Evolutionary conservation across 1,140 invertebrate species (phyloP).

Genomic region (Homarus americanus): DNA sequence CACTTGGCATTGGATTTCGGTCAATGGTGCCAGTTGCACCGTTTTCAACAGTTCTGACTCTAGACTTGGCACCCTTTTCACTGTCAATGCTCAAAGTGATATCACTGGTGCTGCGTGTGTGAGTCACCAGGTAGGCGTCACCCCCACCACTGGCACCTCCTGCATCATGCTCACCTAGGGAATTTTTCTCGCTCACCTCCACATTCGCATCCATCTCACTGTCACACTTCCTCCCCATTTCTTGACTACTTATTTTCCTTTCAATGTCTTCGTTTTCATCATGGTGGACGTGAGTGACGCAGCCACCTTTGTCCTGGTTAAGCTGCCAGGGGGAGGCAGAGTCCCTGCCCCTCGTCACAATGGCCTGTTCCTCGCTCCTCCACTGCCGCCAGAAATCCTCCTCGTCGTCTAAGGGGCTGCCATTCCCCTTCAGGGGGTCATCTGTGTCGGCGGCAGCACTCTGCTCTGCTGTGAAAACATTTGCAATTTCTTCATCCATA

Average conservation of each 20-base stretch:
- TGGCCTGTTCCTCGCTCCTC: slow-evolving; percentile 41
- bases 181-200: not conserved
- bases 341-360: slow-evolving; percentile 35
- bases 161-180: not conserved
- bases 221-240: not conserved
- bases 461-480: slow-evolving; percentile 29
- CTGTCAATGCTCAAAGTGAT: not conserved
- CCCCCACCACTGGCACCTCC: not conserved
- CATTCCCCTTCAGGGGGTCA: slow-evolving; percentile 10
- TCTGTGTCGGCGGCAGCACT: not conserved
- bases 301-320: not conserved
- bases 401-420: slow-evolving; percentile 22
- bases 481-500: slow-evolving; percentile 46
- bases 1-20: not conserved
- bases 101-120: not conserved
- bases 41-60: not conserved
- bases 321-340: slow-evolving; percentile 57
- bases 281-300: too few relatives aligned
- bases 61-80: not conserved
- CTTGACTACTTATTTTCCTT: not conserved
- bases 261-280: not conserved
- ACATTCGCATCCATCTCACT: not conserved
- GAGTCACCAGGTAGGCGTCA: not conserved
- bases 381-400: slow-evolving; percentile 66
- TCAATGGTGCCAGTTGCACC: not conserved